Conservation (phyloP, 2,113 vertebrate genomes). For the Rhabdomys dilectus region DNA sequence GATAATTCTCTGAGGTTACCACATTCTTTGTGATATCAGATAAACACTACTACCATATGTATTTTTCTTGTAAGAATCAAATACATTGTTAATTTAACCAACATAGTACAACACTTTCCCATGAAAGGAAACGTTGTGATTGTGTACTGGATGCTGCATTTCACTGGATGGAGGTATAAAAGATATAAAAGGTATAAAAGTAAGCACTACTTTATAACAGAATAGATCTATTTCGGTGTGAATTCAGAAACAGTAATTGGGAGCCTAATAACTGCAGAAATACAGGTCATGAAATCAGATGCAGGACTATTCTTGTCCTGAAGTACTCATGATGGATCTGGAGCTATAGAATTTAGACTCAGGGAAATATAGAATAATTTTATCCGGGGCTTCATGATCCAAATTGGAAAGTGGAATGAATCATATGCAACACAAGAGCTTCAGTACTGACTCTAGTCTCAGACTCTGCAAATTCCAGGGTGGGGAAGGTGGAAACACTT, state of each 20-base stretch:
- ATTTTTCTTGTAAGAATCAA: constrained; percentile 27
- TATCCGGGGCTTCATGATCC: not conserved
- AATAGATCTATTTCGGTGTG: not conserved
- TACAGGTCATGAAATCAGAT: not conserved
- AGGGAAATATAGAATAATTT: not conserved
- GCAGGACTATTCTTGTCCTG: not conserved
- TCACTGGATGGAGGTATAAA: not conserved
- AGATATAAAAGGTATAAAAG: not conserved
- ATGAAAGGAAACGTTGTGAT: not conserved
- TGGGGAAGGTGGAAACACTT: not conserved
- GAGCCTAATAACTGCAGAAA: not conserved
- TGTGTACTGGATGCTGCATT: not conserved
- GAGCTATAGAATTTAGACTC: not conserved
- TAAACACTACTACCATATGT: not conserved
- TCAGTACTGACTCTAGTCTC: not conserved
- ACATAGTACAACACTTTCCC: not conserved
- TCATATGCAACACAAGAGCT: not conserved
- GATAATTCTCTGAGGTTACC: not conserved
- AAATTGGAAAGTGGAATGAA: not conserved
- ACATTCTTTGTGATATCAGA: not conserved
- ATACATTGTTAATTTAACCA: not conserved
- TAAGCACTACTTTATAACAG: not conserved
- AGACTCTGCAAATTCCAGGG: not conserved
- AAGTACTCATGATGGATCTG: not conserved
- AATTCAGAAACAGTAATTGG: not conserved